Evolutionary conservation across 2,797 vertebrate species (phyloP), one percentile per base, ranked within the genome.

Genomic region (Eutrigla gurnardus): DNA sequence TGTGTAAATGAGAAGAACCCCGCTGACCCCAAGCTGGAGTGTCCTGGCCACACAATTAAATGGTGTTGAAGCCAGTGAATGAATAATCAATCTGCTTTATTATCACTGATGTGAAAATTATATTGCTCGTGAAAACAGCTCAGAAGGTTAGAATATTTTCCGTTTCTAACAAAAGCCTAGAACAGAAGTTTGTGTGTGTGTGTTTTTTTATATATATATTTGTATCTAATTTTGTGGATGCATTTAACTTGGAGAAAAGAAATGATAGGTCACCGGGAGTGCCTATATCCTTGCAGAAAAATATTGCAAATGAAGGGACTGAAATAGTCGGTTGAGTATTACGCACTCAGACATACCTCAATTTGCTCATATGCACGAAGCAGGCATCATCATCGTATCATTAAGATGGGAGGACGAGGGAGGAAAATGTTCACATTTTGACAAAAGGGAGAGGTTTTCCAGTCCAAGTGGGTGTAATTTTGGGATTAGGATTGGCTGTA

Each of bases 41-140:
- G 87, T 85, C 87, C 85, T 79, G 70, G 85, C 85, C 85, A 87
- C 85, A 89, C 92, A 94, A 94, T 93, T 93, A 94, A 93, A 90
- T 87, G 87, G 92, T 93, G 93, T 93, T 92, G 88, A 88, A 90
- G 86, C 89, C 90, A 85, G 85, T 85, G 74, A 87, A 89, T 86
- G 87, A 90, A 91, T 89, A 92, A 92, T 91, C 89, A 91, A 86
- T 93, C 86, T 88, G 77, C 75, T 91, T 93, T 90, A 91, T 91
- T 87, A 90, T 90, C 79, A 86, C 85, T 87, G 92, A 92, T 89
- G 85, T 90, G 82, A 80, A 90, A 92, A 91, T 90, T 74, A 91
- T 69, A 84, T 83, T 46, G 74, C 62, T 76, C 70, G 67, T 67
- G 69, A 82, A 87, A 90, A 86, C 75, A 49, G 47, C 66, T 32